These are phyloP conservation scores for Leptonema lineaticorne DNA, from an alignment of 1,140 invertebrate species.

Conservation along the genomic window DNA sequence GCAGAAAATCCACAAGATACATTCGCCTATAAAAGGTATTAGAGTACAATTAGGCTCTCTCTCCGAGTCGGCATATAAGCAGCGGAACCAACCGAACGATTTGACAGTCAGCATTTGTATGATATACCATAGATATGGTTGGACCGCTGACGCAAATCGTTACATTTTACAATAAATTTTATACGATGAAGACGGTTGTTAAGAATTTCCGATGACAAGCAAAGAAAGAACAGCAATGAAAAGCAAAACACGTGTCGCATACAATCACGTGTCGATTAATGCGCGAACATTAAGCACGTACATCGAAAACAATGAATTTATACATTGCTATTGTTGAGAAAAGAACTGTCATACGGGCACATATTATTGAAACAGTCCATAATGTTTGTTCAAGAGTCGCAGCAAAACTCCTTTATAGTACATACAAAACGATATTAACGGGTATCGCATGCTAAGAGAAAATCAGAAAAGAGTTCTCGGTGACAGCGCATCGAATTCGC, in stretches of 20 bases:
- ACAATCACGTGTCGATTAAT: slow-evolving; percentile 14
- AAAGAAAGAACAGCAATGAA: too few species aligned
- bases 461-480: too few species aligned
- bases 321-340: slow-evolving; percentile 1
- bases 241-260: slow-evolving; percentile 19
- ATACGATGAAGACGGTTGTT: not conserved
- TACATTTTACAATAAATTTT: not conserved
- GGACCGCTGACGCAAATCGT: not conserved
- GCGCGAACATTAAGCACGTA: slow-evolving; percentile 10
- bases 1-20: not conserved
- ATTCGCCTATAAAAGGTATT: not conserved
- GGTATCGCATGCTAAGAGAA: not conserved
- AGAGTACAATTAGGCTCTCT: not conserved
- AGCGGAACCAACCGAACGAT: not conserved
- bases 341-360: not conserved
- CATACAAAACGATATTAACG: slow-evolving; percentile 9
- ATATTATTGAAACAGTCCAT: slow-evolving; percentile 4
- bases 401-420: not conserved
- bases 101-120: not conserved
- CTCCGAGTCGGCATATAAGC: not conserved
- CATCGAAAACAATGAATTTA: slow-evolving; percentile 1
- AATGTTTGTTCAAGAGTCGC: not conserved
- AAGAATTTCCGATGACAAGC: not conserved
- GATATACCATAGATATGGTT: too few species aligned
- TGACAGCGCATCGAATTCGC: not conserved